Evolutionary conservation across 2,113 vertebrate species (phyloP), one percentile per base, ranked within the genome.

Genomic region (Panurus biarmicus): DNA sequence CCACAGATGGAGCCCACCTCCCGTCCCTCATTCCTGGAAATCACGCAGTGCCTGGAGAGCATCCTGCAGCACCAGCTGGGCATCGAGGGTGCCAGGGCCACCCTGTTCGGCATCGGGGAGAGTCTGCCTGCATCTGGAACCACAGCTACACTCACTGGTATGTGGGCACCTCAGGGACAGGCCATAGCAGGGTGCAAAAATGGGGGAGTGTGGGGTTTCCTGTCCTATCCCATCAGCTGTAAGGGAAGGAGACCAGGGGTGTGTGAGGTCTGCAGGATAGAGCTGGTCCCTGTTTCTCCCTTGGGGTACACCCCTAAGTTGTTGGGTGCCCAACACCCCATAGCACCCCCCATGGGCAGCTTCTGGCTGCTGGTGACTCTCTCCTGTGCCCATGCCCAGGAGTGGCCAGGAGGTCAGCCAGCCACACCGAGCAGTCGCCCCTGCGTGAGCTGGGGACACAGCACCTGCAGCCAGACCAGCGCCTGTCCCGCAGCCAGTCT

Each of bases 401-500:
- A 16, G 56, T 38, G 18, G 26, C 58, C 3, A 20, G 35, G 42
- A 81, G n/a, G 24, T 50, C 10, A 5, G 10, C 76, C 8, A 10
- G 33, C 48, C 7, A 3, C 1, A 4, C 31, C 3, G 14, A 70
- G 38, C 72, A 78, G 25, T 92, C n/a, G 0, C 58, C 92, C 4
- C 24, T 66, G 35, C 60, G 2, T 0, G 76, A 94, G 54, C 69
- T 79, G 60, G 92, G 33, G 29, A 73, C 23, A 0, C 90, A 78
- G 31, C 87, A 78, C 87, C 95, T 97, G 54, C 92, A 82, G 3
- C 95, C 87, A 2, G 98, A 98, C 76, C 98, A 98, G 83, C 98
- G 93, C 57, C 93, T 99, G 71, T 98, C 98, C 14, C 97, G 97
- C 93, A 99, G 99, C 97, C 98, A 98, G 92, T 99, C 98, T 1